Base-by-base conservation (phyloP, 2,888 invertebrate genomes). In the Ornithoptera alexandrae region DNA sequence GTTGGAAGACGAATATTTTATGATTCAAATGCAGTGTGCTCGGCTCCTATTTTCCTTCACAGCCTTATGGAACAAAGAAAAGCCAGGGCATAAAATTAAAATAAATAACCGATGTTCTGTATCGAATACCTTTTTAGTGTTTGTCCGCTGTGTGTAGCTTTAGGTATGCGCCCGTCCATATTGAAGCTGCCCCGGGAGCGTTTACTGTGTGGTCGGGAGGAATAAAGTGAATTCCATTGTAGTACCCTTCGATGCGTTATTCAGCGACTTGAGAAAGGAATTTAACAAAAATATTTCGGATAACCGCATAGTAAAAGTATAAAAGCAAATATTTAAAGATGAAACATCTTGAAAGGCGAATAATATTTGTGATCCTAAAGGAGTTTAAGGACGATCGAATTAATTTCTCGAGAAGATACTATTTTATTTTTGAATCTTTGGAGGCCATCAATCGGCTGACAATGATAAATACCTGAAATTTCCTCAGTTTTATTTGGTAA, bases 41-140 rank as follows among this genome's bases (percentile, higher is more conserved):
- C 53, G n/a, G n/a, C n/a, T 39, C 39, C 10, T 17, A 53, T 53
- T 53, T 53, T 53, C n/a, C 53, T 53, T 53, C 0, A 53, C 17
- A 53, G 18, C 50, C 18, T 50, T 15, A 53, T 53, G 53, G 61
- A 67, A 67, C 67, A 67, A 67, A 67, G 67, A 61, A n/a, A 50
- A 60, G 36, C 50, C 53, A 56, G 39, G 36, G n/a, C 53, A 67
- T 61, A 67, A 67, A 67, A 62, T 67, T 67, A 67, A 67, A 67
- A 67, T 67, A 67, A 67, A 67, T 62, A 67, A 39, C 67, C 62
- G 39, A 53, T 18, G 61, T n/a, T 36, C 61, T 61, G 61, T 39
- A 67, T 56, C 60, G 66, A 50, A 61, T 53, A 61, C 39, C 67
- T 62, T 67, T 67, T 17, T 56, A 56, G 53, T 62, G 61, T 61